A percentile compares a stretch with the other conserved stretches of the same genome.
These are phyloP conservation scores for Porites lobata DNA, from an alignment of 92 coral and sea anemone genomes.

Conservation along the genomic window DNA sequence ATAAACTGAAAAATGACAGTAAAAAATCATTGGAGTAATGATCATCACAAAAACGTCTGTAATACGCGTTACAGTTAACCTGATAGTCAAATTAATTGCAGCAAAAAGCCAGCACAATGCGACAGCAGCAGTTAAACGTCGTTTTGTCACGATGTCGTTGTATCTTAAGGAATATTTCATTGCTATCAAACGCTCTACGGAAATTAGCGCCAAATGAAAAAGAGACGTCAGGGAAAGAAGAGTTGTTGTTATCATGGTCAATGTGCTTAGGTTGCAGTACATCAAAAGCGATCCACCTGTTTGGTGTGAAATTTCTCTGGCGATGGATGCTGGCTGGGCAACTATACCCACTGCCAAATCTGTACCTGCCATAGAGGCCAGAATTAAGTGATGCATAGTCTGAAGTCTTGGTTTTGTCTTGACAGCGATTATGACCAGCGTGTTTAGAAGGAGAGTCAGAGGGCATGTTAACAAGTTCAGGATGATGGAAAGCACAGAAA, in stretches of 20 bases:
- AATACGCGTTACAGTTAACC: not conserved
- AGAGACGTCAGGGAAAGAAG: not conserved
- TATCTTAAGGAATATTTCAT: not conserved
- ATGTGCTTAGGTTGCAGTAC: not conserved
- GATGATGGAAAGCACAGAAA: not conserved
- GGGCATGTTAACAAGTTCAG: not conserved
- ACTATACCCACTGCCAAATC: not conserved
- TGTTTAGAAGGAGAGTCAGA: not conserved
- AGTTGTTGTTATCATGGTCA: not conserved
- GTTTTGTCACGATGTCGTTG: not conserved
- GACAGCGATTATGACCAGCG: not conserved
- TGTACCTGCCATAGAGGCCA: not conserved
- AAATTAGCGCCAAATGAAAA: not conserved
- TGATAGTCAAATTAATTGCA: not conserved
- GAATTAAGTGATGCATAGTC: not conserved
- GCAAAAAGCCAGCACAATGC: conserved; percentile 2
- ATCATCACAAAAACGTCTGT: not conserved
- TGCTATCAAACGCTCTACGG: no score
- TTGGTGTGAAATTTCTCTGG: not conserved
- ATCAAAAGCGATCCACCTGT: not conserved
- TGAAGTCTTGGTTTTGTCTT: not conserved
- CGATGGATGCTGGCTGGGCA: not conserved
- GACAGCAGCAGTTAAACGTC: not conserved
- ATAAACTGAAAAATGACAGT: not conserved
- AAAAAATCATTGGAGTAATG: not conserved